Base-by-base conservation (phyloP, 2,797 vertebrate genomes). In the Peromyscus aztecus region DNA sequence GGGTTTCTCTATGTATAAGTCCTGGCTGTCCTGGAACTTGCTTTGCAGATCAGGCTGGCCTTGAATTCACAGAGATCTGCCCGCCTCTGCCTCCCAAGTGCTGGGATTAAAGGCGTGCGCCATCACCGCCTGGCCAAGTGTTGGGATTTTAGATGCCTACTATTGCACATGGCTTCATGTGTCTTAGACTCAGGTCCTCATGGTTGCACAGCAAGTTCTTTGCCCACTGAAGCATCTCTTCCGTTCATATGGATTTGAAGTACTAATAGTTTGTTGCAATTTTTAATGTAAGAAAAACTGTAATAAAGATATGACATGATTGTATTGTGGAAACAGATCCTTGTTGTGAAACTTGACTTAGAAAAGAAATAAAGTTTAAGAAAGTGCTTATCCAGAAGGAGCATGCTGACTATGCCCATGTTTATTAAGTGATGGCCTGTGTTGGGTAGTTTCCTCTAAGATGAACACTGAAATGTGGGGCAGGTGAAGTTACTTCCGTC, bases 291-390 rank as follows among this genome's bases (percentile, higher is more conserved):
- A 89, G 81, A 87, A 82, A n/a, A 78, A 52, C 1, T 85, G 23
- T 29, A 29, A 83, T 96, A 94, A 91, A 89, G 11, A 85, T 86
- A 37, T n/a, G 81, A 40, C 21, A 63, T 71, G 29, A 65, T 90
- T 92, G 94, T 94, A 23, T 89, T 61, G n/a, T 81, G 9, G 80
- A 78, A 73, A n/a, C 80, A 89, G 43, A 81, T 81, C 43, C 10
- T 95, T 61, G 80, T 91, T 95, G n/a, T 80, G 40, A 96, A 94
- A 89, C n/a, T 52, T 95, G 59, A 91, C 31, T 61, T 9, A 81
- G 17, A 92, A 92, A 63, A 69, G 76, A 88, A 96, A 61, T 8
- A 82, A 16, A 31, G 10, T 93, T 90, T 34, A 46, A 49, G 93
- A 82, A 83, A 46, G 29, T 52, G 82, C 46, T 7, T 37, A 75